Conservation (phyloP, 2,797 vertebrate genomes). For the Momotus momota region DNA sequence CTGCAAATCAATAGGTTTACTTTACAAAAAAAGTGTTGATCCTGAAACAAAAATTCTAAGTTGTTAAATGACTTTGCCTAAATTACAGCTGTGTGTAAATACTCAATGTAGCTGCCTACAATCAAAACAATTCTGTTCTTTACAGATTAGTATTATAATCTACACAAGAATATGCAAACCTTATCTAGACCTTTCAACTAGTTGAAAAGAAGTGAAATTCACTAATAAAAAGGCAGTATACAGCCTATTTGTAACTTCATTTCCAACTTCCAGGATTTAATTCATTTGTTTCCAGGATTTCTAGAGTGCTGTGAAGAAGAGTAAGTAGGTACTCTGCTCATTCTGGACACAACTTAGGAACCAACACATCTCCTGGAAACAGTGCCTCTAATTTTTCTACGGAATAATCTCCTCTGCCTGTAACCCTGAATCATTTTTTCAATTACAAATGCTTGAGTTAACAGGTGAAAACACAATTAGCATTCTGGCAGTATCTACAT, state of each 20-base stretch:
- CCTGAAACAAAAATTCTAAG: slow-evolving; percentile 40
- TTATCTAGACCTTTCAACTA: neutral
- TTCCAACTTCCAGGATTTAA: slow-evolving; percentile 33
- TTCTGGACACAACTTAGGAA: neutral
- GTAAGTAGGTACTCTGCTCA: neutral
- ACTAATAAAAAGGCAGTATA: neutral
- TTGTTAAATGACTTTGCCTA: slow-evolving; percentile 47
- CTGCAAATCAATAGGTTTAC: slow-evolving; percentile 70
- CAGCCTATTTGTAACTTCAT: neutral
- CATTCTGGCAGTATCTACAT: neutral
- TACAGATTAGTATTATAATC: neutral
- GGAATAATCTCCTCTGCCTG: neutral
- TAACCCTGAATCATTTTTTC: neutral
- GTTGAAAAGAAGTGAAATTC: slow-evolving; percentile 1
- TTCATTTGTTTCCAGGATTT: neutral
- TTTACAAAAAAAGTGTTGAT: slow-evolving; percentile 72
- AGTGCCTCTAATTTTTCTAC: neutral
- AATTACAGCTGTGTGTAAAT: slow-evolving; percentile 61
- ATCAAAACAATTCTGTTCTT: slow-evolving; percentile 2
- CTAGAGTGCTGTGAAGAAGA: neutral
- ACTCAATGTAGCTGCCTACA: slow-evolving; percentile 48
- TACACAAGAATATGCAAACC: neutral
- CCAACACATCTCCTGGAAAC: neutral
- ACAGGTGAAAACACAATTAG: neutral
- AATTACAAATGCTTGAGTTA: neutral